Percentiles rank a stretch among this genome's conserved stretches.
Conservation (phyloP, 1,140 invertebrate species). For the Chionoecetes opilio region DNA sequence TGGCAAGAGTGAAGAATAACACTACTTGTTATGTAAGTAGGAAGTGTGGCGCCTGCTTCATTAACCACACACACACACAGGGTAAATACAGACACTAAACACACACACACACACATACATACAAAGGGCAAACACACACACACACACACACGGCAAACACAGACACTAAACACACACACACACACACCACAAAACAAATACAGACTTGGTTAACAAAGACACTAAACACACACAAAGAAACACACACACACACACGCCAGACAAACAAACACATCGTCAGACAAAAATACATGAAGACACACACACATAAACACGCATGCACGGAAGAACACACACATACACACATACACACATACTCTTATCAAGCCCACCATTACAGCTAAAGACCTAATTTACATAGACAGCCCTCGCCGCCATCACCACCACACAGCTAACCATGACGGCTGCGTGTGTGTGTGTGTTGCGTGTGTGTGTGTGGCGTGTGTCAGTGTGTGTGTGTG, state of each 20-base stretch:
- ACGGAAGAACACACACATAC: not conserved
- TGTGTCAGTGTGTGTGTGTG: no score
- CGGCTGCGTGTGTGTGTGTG: no score
- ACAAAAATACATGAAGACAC: no score
- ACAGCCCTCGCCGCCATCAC: not conserved
- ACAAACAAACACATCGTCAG: no score
- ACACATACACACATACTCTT: not conserved
- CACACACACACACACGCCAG: not conserved
- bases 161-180: not conserved
- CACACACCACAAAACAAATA: not conserved
- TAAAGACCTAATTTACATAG: conserved; percentile 38
- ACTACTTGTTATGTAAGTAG: not conserved
- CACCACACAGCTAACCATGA: no score
- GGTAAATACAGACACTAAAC: no score
- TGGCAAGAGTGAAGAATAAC: not conserved
- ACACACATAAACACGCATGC: not conserved
- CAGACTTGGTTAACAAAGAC: no score
- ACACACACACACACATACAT: not conserved
- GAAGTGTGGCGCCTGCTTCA: not conserved
- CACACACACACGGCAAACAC: not conserved
- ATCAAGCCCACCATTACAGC: not conserved
- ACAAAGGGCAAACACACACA: no score
- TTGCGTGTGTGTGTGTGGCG: no score
- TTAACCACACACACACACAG: not conserved
- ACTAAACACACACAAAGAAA: not conserved